Conservation (phyloP, 2,888 invertebrate genomes). For the Horisme vitalbata region DNA sequence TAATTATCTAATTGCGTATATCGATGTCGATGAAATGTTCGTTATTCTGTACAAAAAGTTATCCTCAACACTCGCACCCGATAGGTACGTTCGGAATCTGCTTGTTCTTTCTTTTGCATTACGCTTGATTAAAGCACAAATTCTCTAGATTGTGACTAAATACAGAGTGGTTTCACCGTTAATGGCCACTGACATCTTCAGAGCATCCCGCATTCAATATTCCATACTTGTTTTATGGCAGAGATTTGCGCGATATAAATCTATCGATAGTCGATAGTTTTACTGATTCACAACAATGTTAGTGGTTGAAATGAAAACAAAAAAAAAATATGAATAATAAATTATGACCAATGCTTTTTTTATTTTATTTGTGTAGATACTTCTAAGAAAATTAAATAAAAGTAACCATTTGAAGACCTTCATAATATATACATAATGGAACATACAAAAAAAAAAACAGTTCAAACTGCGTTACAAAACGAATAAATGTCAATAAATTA, state of each 20-base stretch:
- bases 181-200: slow-evolving; percentile 67
- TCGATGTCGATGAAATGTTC: slow-evolving; percentile 51
- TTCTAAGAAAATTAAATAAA: too few relatives aligned
- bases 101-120: slow-evolving; percentile 47
- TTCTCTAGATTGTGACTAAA: slow-evolving; percentile 59
- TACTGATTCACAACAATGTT: background rate
- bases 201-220: slow-evolving; percentile 54
- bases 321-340: background rate
- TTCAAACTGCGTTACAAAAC: too few relatives aligned
- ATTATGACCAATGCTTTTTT: background rate
- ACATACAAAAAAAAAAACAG: too few relatives aligned
- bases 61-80: slow-evolving; percentile 28
- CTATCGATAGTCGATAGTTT: slow-evolving; percentile 47
- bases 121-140: slow-evolving; percentile 50
- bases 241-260: slow-evolving; percentile 29
- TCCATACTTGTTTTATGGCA: slow-evolving; percentile 51
- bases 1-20: slow-evolving; percentile 52
- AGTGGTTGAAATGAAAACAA: background rate
- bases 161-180: slow-evolving; percentile 68
- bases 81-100: slow-evolving; percentile 43
- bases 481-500: too few relatives aligned
- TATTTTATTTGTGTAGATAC: too few relatives aligned
- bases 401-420: too few relatives aligned
- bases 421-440: too few relatives aligned
- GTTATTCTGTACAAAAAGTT: slow-evolving; percentile 46